Evolutionary conservation across 1,140 invertebrate genomes (phyloP), one percentile per base, ranked within the genome.

Genomic region (Amphibalanus amphitrite): DNA sequence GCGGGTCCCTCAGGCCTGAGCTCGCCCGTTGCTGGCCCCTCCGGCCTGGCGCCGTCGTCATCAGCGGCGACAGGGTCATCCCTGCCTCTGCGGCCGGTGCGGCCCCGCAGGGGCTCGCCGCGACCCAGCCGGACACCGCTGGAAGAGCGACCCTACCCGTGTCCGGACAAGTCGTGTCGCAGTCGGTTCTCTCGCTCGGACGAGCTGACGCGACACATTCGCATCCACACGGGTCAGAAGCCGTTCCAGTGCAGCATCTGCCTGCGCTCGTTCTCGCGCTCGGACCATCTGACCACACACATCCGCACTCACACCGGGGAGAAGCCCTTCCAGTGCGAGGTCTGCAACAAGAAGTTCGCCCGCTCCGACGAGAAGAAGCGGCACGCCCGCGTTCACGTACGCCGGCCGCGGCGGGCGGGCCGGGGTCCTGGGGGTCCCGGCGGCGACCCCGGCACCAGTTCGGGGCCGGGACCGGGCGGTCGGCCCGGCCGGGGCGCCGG

Each of bases 121-220:
- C 83, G 95, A 69, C 95, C 95, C 17, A 95, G 92, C 80, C 98
- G 97, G 82, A 97, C 96, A 0, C 95, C 97, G 0, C 92, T 97
- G 3, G 95, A 98, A 80, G 96, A 99, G 80, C 83, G 96, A 23
- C 97, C 97, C 0, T 98, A 98, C 82, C 94, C 95, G 26, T 99
- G 97, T 80, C 96, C 96, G 0, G 93, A 98, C 0, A 94, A 97
- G 77, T 89, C 90, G 77, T 79, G 78, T 71, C 73, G 73, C 73
- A 77, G 77, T 70, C 73, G 73, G 29, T 79, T 79, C 72, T 75
- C 73, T 4, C 76, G 77, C 17, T 70, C 74, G 26, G 76, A 74
- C 29, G 75, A 78, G 69, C 73, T 78, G 47, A 73, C 72, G 30
- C 73, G 77, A 6, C 75, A 75, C 68, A 75, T 75, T 29, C 73